Evolutionary conservation across 2,797 vertebrate species (phyloP), one percentile per base, ranked within the genome.

Genomic region (Anas bahamensis): DNA sequence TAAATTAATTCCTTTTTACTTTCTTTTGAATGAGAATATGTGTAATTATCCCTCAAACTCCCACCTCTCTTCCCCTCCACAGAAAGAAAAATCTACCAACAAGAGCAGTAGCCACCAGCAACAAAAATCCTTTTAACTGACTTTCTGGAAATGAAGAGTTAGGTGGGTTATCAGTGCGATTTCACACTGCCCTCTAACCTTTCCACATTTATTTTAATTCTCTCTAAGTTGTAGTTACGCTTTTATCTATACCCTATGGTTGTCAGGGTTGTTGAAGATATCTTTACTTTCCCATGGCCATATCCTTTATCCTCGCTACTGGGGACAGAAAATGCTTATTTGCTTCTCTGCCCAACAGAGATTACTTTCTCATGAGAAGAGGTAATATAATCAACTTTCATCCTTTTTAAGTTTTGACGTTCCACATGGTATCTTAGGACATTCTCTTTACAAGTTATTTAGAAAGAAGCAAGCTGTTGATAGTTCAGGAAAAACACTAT

Each of bases 101-200:
- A 50, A 59, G 33, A 61, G 11, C 21, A 31, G 13, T 48, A 78
- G 72, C 69, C 11, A 66, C 4, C 29, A 73, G 55, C 4, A 80
- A 6, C 6, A 81, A 35, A 82, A 79, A 61, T 37, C 12, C 29
- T 87, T 66, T 8, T 21, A 79, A 37, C 11, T 66, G 15, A 13
- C 28, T 79, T 71, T 84, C 64, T 65, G 70, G 21, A 66, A 68
- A 68, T 71, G 35, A 66, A 81, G 46, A 76, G n/a, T 64, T 78
- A 81, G 42, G 37, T 28, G 76, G 42, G 37, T 28, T 88, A 74
- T 76, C 87, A 28, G 33, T 60, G 63, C 33, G 85, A 94, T 92
- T 95, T 83, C 89, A 82, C n/a, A 39, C 48, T 91, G 85, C 15
- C 68, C 55, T 94, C 64, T 64, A 89, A 95, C 53, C 48, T 92